Evolutionary conservation across 2,888 invertebrate genomes (phyloP), one percentile per base, ranked within the genome.

Genomic region (Cetonia aurata): DNA sequence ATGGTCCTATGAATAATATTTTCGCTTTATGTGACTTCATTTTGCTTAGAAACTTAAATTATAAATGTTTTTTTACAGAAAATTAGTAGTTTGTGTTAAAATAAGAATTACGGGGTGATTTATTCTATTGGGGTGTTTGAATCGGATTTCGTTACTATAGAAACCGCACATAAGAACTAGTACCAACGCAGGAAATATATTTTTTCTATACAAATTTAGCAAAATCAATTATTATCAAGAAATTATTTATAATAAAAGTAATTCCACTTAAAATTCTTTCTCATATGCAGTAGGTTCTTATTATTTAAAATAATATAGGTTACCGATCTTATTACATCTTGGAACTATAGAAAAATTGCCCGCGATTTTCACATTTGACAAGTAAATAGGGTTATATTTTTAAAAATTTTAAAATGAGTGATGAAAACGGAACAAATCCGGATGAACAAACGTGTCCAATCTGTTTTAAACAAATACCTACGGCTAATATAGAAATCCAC

Each of bases 401-500:
- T 69, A 15, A 13, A 66, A 46, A 19, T 33, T 31, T 9, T 1
- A 48, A 62, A 48, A 62, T 48, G 48, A 13, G 15, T 8, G 37
- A 62, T 48, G 33, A 48, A 65, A 19, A 50, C 6, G 62, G 33
- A 17, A 42, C 41, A 19, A 57, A 50, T 50, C 37, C 50, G 6
- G 37, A 65, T 12, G 62, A 65, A n/a, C 62, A 65, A 50, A 65
- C 41, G 57, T 93, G 93, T 81, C 92, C 93, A 0, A 86, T 93
- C 67, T 93, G 93, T 81, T 85, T 83, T 68, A 88, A 88, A 80
- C 77, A 80, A 31, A 91, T 89, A 83, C 77, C 85, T 19, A 77
- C 84, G 59, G 76, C 81, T 15, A 77, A 85, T 37, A 90, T 93
- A 69, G 90, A 92, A 82, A 84, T 85, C 73, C 93, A 93, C 80